Percentiles rank a stretch among this genome's conserved stretches.
These are phyloP conservation scores for Dendrocopos noguchii DNA, from an alignment of 2,113 vertebrate species.

Conservation along the genomic window DNA sequence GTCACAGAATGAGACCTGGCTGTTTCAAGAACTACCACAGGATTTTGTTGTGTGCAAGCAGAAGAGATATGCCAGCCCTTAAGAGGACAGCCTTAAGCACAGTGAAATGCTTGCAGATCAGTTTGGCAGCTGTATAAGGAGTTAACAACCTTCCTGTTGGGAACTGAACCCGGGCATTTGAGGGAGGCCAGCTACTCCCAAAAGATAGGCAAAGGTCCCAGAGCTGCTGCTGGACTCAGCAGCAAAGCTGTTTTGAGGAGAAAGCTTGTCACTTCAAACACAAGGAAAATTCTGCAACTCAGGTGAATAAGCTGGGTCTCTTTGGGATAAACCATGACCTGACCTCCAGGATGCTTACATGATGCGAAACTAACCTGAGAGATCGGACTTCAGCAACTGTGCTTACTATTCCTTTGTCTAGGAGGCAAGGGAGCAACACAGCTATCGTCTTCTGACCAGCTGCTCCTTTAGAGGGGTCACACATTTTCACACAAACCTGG, in stretches of 20 bases:
- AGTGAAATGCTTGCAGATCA: neutral
- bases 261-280: neutral
- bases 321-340: neutral
- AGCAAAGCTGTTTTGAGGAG: neutral
- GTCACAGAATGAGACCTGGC: neutral
- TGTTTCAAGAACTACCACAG: neutral
- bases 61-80: neutral
- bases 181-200: neutral
- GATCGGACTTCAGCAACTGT: conserved; percentile 92
- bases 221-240: neutral
- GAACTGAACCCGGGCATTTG: neutral
- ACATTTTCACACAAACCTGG: conserved; percentile 96
- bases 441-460: conserved; percentile 89
- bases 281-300: neutral
- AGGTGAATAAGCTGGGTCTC: neutral
- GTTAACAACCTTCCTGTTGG: neutral
- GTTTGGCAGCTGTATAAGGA: neutral
- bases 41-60: neutral
- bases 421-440: conserved; percentile 90
- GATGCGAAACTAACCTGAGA: conserved; percentile 83
- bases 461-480: conserved; percentile 89
- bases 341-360: fast-evolving
- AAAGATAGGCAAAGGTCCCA: fast-evolving
- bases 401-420: conserved; percentile 96
- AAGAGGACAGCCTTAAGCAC: neutral